Evolutionary conservation across 2,113 vertebrate species (phyloP), one percentile per base, ranked within the genome.

Genomic region (Hepsetus odoe): DNA sequence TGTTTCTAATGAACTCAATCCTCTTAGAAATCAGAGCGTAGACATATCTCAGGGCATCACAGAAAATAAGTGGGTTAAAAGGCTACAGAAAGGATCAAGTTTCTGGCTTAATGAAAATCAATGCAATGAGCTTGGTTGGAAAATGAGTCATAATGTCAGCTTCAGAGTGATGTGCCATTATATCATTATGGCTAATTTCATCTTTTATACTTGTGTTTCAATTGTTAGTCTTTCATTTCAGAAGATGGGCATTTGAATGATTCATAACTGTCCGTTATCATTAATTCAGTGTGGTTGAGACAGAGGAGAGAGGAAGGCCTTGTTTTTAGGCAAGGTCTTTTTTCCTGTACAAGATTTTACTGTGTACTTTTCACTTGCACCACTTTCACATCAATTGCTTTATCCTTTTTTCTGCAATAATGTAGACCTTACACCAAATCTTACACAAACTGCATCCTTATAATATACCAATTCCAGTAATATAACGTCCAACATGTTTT

Each of bases 121-220:
- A 89, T 90, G 89, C 53, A 84, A 88, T 86, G 88, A 87, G 85
- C 89, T 86, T 87, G 83, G 86, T 88, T 72, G 78, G 85, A 89
- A 84, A 91, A 87, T 90, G 87, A 90, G 86, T 92, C 87, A 85
- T 87, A 85, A 87, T 90, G 89, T 91, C 88, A 88, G 86, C 79
- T 86, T 85, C 79, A 71, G 88, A 89, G 82, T 88, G 88, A 84
- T 82, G 77, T 58, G 80, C 87, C 84, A 90, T 92, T 91, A 91
- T 89, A 84, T 87, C 88, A 90, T 90, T 90, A 90, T 73, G 85
- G 83, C 84, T 91, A 87, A 90, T 93, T 90, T 89, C 81, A 88
- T 89, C 82, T 82, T 80, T 86, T 82, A 82, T 76, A 73, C 76
- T 49, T 86, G 82, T 88, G 84, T 78, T 82, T 86, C 81, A 81